phyloP scores from a whole-genome alignment of 2,888 invertebrate species.

The Leucophenga maculata region DNA sequence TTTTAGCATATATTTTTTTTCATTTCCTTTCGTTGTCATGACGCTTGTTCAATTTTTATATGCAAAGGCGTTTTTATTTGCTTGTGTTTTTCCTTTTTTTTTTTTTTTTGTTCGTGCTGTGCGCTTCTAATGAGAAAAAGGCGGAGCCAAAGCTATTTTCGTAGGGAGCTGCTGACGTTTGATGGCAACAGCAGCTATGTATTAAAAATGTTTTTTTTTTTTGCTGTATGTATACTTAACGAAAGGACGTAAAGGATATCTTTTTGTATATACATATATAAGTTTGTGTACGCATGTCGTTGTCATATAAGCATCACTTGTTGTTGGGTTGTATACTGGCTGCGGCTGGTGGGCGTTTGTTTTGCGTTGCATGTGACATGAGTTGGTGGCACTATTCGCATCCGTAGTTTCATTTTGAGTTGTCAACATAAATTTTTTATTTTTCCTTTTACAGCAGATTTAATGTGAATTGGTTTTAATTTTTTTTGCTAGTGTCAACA shows the following conservation, averaged over 20 bases:
- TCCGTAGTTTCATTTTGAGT: no score
- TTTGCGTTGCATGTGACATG: not conserved
- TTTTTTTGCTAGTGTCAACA: no score
- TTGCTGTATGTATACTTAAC: constrained; percentile 9
- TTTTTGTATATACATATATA: not conserved
- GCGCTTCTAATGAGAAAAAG: constrained; percentile 56
- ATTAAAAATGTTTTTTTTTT: constrained; percentile 25
- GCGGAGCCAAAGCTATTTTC: constrained; percentile 44
- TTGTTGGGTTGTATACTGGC: not conserved
- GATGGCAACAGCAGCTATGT: constrained; percentile 6
- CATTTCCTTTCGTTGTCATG: not conserved
- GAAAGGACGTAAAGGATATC: not conserved
- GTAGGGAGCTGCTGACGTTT: constrained; percentile 33
- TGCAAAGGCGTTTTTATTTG: constrained; percentile 23
- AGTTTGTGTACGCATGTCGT: not conserved
- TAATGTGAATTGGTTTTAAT: no score
- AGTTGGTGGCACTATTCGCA: not conserved
- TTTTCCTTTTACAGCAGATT: no score
- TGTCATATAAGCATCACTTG: not conserved
- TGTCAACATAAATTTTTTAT: no score
- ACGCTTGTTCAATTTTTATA: constrained; percentile 6
- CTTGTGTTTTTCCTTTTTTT: constrained; percentile 11
- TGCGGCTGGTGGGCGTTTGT: not conserved
- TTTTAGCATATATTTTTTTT: constrained; percentile 3
- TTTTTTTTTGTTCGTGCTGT: not conserved